Base-by-base conservation (phyloP, 2,113 vertebrate species). In the Dascyllus trimaculatus region DNA sequence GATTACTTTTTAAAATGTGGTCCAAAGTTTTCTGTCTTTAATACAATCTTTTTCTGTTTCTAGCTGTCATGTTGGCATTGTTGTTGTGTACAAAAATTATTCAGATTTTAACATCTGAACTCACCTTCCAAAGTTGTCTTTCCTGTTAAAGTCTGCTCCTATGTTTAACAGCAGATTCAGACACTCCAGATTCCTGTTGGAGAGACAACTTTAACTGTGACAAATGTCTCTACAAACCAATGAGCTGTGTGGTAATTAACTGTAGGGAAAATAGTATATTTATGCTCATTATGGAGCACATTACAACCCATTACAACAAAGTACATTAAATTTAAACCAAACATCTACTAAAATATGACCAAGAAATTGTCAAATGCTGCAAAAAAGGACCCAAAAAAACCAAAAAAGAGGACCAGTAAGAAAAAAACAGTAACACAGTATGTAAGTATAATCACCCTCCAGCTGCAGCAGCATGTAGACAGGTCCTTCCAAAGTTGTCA, bases 391-490 rank as follows among this genome's bases (percentile, higher is more conserved):
- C 2, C 57, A 61, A 19, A 15, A 26, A n/a, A 80, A 19, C 1
- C 10, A 3, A 24, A 11, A 60, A 38, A 59, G 0, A 53, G 13
- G 4, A 48, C 9, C 10, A n/a, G 13, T 35, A 35, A 10, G 32
- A 35, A 35, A 35, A 35, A 43, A 14, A 43, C 4, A 54, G 1
- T 17, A 54, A 54, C 13, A 11, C 19, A 68, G 24, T 43, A 15
- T 49, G 24, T 2, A 40, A 29, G 14, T 64, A 71, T 32, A 48
- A 32, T 91, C 93, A 99, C 98, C 98, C 98, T 95, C 98, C 98
- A 92, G 98, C 97, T 88, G 98, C 97, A 72, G 98, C 98, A 69
- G 98, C 98, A 68, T 99, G 98, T 85, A 99, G 96, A 95, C 98
- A 99, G 83, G 97, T 98, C 91, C 98, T 96, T 86, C 98, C 98